Base-by-base conservation (phyloP, 2,797 vertebrate genomes). In the Melanogrammus aeglefinus region DNA sequence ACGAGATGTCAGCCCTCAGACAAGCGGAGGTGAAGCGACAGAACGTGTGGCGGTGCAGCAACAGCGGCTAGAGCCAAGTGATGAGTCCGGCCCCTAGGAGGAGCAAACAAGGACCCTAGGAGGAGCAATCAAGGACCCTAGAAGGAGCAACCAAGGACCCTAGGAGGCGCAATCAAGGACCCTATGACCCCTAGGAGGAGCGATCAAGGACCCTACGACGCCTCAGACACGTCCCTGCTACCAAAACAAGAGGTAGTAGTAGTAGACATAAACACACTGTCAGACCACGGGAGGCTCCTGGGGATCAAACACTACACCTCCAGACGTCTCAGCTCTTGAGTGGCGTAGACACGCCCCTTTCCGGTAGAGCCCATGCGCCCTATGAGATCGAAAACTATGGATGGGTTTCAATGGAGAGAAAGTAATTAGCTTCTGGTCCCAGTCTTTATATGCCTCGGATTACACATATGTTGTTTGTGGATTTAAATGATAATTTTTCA, bases 1-100 rank as follows among this genome's bases (percentile, higher is more conserved):
- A 10, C n/a, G 9, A 69, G n/a, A 27, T 4, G 12, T 27, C n/a
- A 27, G 63, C 63, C 57, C 24, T 69, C 7, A 10, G 9, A 29
- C 76, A 86, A 57, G 6, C 24, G 69, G 66, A 57, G 51, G 3
- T 76, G 66, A n/a, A 41, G 38, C 72, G 36, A 24, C 63, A 27
- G 63, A 6, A 63, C 1, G 57, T 21, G 57, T 21, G 21, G 18
- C 57, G 57, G 24, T 6, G 57, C 1, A 24, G n/a, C 57, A 63
- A 63, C 57, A 63, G 57, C 63, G 3, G 24, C 24, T 69, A 27
- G 24, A 69, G 24, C 24, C n/a, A 27, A 69, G 63, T 69, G 63
- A 69, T 24, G 63, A 6, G 8, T 27, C 3, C 12, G 27, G 24
- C 63, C 63, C 63, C n/a, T 27, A 27, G 63, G 63, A 69, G 63